A percentile compares a stretch with the other conserved stretches of the same genome.
Evolutionary conservation across 2,113 vertebrate genomes (phyloP).

Genomic region (Junco hyemalis): DNA sequence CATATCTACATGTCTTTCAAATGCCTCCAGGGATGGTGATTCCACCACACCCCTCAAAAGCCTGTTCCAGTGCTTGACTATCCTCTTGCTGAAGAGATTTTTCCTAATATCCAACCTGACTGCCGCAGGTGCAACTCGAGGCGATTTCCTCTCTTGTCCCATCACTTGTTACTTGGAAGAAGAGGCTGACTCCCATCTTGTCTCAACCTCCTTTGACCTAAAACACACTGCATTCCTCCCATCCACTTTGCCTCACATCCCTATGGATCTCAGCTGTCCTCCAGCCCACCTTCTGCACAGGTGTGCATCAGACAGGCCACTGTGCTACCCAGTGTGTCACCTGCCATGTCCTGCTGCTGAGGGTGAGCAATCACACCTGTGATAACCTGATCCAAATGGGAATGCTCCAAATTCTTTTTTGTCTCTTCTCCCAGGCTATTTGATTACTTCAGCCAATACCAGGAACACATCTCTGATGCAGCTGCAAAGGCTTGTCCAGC

Average conservation of each 20-base stretch:
- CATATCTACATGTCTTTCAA: not conserved
- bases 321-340: rapidly evolving
- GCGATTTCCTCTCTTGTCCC: not conserved
- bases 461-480: not conserved
- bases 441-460: not conserved
- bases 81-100: not conserved
- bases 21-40: not conserved
- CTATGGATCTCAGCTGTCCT: not conserved
- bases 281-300: not conserved
- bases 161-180: not conserved
- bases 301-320: rapidly evolving
- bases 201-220: not conserved
- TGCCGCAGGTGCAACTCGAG: not conserved
- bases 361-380: not conserved
- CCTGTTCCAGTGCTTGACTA: not conserved
- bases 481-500: not conserved
- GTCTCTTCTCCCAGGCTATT: not conserved
- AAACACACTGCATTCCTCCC: not conserved
- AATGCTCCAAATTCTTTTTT: rapidly evolving
- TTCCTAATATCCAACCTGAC: not conserved
- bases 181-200: not conserved
- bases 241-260: not conserved
- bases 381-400: not conserved
- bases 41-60: not conserved
- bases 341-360: not conserved